phyloP scores from a whole-genome alignment of 2,797 vertebrate genomes.

The Monodelphis domestica region DNA sequence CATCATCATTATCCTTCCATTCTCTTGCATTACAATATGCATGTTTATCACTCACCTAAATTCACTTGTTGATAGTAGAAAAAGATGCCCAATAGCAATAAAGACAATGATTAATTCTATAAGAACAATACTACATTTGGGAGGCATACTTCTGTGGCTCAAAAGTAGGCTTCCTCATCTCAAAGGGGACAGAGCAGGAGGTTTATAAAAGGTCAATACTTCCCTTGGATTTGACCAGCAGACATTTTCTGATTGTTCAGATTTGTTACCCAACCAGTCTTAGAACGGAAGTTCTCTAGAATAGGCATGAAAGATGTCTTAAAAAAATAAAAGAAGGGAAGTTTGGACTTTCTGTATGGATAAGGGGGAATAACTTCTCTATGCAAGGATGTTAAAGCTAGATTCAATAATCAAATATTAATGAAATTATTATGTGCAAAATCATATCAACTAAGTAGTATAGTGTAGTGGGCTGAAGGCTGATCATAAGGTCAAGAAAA shows the following conservation, averaged over 20 bases:
- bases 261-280: neutral
- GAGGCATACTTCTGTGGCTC: neutral
- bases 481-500: neutral
- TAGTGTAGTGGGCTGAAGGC: neutral
- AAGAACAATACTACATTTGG: neutral
- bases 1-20: too few species aligned
- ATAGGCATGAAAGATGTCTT: neutral
- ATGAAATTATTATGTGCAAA: neutral
- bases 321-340: too few species aligned
- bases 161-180: neutral
- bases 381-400: neutral
- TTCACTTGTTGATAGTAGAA: neutral
- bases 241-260: neutral
- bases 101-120: neutral
- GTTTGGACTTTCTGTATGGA: too few species aligned
- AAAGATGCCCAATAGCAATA: neutral
- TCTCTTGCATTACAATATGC: too few species aligned
- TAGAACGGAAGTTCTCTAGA: neutral
- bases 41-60: neutral
- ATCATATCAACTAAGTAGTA: neutral
- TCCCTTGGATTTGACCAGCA: neutral
- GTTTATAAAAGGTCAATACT: neutral
- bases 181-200: neutral
- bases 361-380: too few species aligned
- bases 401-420: neutral